Base-by-base conservation (phyloP, 2,888 invertebrate genomes). In the Unio pictorum region DNA sequence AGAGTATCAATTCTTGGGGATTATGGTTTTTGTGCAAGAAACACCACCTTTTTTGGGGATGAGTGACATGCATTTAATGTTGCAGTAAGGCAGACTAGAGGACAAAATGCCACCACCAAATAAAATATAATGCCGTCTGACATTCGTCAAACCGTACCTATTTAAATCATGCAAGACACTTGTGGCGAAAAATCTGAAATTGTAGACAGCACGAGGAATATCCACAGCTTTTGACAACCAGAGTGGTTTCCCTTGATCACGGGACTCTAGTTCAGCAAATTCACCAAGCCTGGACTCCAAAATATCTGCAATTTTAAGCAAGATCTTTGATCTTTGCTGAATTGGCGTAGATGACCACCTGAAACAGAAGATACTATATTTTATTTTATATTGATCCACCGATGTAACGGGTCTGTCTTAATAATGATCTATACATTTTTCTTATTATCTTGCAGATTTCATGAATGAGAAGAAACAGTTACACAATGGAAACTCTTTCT, bases 171-270 rank as follows among this genome's bases (percentile, higher is more conserved):
- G 90, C 17, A 89, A 83, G 54, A 90, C 85, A 67, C 81, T 76
- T 2, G 87, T 81, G 8, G 92, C 92, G 85, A 92, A 92, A 76
- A 90, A 90, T 64, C 92, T 85, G 75, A 92, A 91, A 79, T 93
- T 92, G 73, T 90, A 86, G 15, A 91, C 89, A 54, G 91, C 91
- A 67, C 92, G 86, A 7, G 92, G 92, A 75, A 92, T 92, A 76
- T 93, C 92, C 28, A 92, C 86, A 6, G 79, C 79, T 61, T 81
- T 86, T 1, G 92, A 89, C 73, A 91, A 80, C 84, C 88, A 89
- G 7, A 92, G 78, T 4, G 92, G 91, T 79, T 92, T 92, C 15
- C 92, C 92, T 81, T 92, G 92, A 81, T 92, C 92, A 59, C 85
- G 84, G 11, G 92, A 91, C 83, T 92, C 92, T 4, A 90, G 85